Percentiles rank a stretch among this genome's conserved stretches.
Evolutionary conservation across 2,797 vertebrate species (phyloP).

Genomic region (Poecilia velifera): DNA sequence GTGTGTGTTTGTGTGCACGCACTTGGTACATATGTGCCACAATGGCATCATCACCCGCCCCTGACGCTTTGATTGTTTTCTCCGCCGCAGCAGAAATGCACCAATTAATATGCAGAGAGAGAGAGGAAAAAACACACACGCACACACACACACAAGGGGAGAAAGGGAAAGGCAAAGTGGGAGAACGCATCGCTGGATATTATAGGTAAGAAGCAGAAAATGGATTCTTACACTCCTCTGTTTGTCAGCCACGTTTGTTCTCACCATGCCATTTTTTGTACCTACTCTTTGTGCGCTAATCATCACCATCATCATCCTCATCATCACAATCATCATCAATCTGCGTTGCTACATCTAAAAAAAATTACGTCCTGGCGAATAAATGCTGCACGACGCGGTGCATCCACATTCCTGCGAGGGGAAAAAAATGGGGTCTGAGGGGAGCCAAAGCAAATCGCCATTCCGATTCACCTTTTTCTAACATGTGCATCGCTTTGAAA

Average conservation of each 20-base stretch:
- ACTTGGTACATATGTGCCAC: slow-evolving; percentile 73
- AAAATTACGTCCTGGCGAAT: slow-evolving; percentile 69
- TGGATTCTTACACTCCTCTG: slow-evolving; percentile 74
- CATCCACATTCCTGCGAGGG: slow-evolving; percentile 75
- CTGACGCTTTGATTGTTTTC: slow-evolving; percentile 87
- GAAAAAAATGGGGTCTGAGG: slow-evolving; percentile 8
- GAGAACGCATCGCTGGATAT: slow-evolving; percentile 83
- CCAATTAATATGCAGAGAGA: slow-evolving; percentile 89
- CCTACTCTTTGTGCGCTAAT: slow-evolving; percentile 75
- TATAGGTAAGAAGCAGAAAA: slow-evolving; percentile 83
- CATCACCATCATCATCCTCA: slow-evolving; percentile 51
- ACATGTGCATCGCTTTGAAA: slow-evolving; percentile 63
- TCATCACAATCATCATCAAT: slow-evolving; percentile 39
- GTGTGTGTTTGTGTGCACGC: slow-evolving; percentile 51
- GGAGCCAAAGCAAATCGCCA: slow-evolving; percentile 63
- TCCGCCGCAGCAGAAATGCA: slow-evolving; percentile 86
- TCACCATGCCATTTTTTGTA: slow-evolving; percentile 59
- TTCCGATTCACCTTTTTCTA: slow-evolving; percentile 63
- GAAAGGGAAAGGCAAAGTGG: slow-evolving; percentile 68
- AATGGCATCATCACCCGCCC: slow-evolving; percentile 84
- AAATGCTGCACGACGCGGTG: slow-evolving; percentile 62
- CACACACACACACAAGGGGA: slow-evolving; percentile 52
- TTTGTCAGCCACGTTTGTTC: slow-evolving; percentile 66
- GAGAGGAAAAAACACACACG: too few relatives aligned
- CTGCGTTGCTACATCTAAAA: slow-evolving; percentile 54